A percentile compares a stretch with the other conserved stretches of the same genome.
phyloP scores from a whole-genome alignment of 1,140 invertebrate species.

The Teleogryllus occipitalis region DNA sequence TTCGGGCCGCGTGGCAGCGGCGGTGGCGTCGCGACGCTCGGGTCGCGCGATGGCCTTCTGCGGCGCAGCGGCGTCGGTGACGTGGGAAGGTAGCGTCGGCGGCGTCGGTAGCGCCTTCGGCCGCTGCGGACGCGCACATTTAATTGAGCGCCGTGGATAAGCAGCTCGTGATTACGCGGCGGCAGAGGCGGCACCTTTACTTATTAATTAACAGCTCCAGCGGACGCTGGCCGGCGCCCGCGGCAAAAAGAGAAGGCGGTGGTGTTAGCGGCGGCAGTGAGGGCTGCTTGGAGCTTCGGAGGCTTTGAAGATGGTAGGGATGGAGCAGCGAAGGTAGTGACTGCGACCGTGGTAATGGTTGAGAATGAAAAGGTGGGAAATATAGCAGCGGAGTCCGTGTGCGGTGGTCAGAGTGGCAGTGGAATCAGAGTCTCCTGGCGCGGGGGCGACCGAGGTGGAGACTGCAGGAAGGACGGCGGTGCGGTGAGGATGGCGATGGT shows the following conservation, averaged over 20 bases:
- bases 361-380: background rate
- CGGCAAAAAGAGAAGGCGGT: background rate
- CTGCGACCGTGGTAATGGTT: background rate
- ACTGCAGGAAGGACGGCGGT: too few relatives aligned
- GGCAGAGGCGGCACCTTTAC: background rate
- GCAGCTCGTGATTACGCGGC: background rate
- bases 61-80: too few relatives aligned
- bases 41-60: background rate
- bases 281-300: too few relatives aligned
- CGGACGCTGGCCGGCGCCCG: background rate
- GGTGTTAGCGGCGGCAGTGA: background rate
- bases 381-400: background rate
- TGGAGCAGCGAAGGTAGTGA: too few relatives aligned
- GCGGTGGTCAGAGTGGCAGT: too few relatives aligned
- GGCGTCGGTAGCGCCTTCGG: background rate
- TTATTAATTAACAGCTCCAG: background rate
- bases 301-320: background rate
- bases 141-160: background rate
- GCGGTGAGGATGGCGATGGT: too few relatives aligned
- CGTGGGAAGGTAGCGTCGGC: too few relatives aligned
- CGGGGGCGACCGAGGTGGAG: too few relatives aligned
- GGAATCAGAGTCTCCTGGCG: too few relatives aligned
- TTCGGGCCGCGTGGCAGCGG: background rate
- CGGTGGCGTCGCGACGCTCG: background rate
- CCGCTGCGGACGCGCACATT: background rate